Conservation (phyloP, 2,888 invertebrate genomes). For the Isoperla grammatica region DNA sequence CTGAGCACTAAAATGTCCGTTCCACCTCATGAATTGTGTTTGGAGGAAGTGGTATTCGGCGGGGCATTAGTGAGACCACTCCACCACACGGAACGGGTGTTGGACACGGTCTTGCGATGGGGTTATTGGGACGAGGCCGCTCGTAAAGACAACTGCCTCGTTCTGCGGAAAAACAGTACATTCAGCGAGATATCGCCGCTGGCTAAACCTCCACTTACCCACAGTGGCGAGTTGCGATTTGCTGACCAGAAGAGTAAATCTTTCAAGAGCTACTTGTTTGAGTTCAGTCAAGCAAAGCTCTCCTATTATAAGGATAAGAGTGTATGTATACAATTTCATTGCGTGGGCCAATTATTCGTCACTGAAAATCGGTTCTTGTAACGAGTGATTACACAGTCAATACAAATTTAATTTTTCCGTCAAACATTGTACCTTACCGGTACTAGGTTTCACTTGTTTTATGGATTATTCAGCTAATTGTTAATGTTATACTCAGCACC, state of each 20-base stretch:
- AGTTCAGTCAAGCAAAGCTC: constrained; percentile 71
- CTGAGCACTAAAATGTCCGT: constrained; percentile 58
- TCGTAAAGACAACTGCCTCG: constrained; percentile 72
- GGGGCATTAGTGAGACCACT: constrained; percentile 69
- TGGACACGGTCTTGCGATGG: constrained; percentile 72
- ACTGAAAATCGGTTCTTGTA: no score
- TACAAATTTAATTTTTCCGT: no score
- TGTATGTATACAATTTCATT: constrained; percentile 50
- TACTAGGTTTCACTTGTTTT: no score
- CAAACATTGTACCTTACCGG: no score
- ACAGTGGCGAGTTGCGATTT: constrained; percentile 73
- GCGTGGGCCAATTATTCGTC: no score
- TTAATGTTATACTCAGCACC: no score
- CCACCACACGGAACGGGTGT: constrained; percentile 66
- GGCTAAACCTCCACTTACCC: constrained; percentile 55
- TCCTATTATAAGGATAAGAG: constrained; percentile 69
- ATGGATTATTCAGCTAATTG: no score
- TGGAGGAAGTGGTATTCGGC: constrained; percentile 76
- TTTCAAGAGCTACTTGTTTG: constrained; percentile 71
- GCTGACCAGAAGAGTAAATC: constrained; percentile 68
- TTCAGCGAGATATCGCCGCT: constrained; percentile 29
- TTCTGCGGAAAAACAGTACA: constrained; percentile 50
- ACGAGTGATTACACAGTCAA: no score
- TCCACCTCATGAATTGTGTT: constrained; percentile 58
- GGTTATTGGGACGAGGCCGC: constrained; percentile 85